Base-by-base conservation (phyloP, 1,140 invertebrate species). In the Phortica variegata region DNA sequence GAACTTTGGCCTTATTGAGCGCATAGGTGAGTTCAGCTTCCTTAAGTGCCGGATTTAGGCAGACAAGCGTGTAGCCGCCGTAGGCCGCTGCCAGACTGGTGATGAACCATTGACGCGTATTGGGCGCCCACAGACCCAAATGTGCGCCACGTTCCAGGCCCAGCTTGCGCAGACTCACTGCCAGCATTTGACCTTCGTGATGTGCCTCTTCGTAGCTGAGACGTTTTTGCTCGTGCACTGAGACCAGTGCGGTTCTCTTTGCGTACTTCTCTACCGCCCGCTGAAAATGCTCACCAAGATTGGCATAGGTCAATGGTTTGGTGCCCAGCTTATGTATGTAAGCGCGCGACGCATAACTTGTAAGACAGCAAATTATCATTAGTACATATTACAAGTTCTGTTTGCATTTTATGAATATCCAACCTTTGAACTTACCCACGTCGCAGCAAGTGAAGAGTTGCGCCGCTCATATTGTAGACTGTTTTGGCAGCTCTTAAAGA, bases 121-220 rank as follows among this genome's bases (percentile, higher is more conserved):
- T 98, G 0, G 93, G 92, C 0, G 87, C 85, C 89, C 91, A 97
- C 10, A 98, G 79, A 0, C 89, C 95, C 2, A 99, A 58, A 6
- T 89, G 75, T 65, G 98, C 95, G 0, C 92, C 93, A 40, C 78
- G 82, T 49, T 85, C 65, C 9, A 97, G 70, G 0, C 93, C 93
- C 9, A 95, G 63, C 17, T 82, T 82, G 32, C 85, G 70, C 0
- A 98, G 78, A 1, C 91, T 90, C 12, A 87, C 87, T 2, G 92
- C 94, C 2, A 97, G 61, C 21, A 82, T 81, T 61, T 97, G 87
- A 1, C 82, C 86, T 63, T 89, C 78, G 18, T 78, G 65, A 4
- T 87, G 53, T 0, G 90, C 66, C 45, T 89, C 79, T 1, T 63
- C 61, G 61, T 82, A 91, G 2, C 85, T 88, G 1, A 86, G 62